These are phyloP conservation scores for Drosophila birchii DNA, from an alignment of 2,888 invertebrate species.

Conservation along the genomic window DNA sequence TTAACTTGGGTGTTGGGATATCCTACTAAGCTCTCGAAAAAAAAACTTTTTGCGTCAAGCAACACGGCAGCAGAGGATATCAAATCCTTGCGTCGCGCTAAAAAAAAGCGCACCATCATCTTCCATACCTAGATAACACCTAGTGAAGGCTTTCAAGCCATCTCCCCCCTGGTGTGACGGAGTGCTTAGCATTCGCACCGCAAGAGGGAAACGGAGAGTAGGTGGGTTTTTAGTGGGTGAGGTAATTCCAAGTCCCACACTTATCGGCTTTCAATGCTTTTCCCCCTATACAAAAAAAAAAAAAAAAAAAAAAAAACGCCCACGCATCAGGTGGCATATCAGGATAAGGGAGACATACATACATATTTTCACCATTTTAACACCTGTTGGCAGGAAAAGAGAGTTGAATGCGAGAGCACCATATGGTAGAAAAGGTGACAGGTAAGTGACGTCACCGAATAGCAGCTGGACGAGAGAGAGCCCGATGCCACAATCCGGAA, in stretches of 20 bases:
- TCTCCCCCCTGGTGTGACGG: conserved; percentile 11
- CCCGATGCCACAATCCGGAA: not conserved
- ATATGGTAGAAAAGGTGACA: conserved; percentile 5
- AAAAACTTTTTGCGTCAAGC: not conserved
- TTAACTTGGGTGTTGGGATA: not conserved
- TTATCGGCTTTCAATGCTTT: conserved; percentile 21
- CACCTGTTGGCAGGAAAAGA: conserved; percentile 13
- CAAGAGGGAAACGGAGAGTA: conserved; percentile 11
- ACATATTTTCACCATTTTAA: not conserved
- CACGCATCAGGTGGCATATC: conserved; percentile 6
- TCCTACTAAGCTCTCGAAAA: not conserved
- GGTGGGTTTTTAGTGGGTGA: conserved; percentile 22
- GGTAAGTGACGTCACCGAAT: conserved; percentile 10
- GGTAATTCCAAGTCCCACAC: conserved; percentile 20
- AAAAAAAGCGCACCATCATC: not conserved
- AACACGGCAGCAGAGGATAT: not conserved
- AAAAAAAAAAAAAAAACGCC: conserved; percentile 10
- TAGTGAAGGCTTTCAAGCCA: conserved; percentile 9
- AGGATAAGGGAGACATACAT: conserved; percentile 1
- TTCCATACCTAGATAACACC: conserved; percentile 1
- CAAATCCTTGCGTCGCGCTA: conserved; percentile 9
- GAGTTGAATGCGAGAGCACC: conserved; percentile 5
- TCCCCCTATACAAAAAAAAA: conserved; percentile 4
- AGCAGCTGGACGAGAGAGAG: conserved; percentile 1
- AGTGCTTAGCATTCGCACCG: not conserved